phyloP scores from a whole-genome alignment of 2,113 vertebrate genomes.

The Apaloderma vittatum region DNA sequence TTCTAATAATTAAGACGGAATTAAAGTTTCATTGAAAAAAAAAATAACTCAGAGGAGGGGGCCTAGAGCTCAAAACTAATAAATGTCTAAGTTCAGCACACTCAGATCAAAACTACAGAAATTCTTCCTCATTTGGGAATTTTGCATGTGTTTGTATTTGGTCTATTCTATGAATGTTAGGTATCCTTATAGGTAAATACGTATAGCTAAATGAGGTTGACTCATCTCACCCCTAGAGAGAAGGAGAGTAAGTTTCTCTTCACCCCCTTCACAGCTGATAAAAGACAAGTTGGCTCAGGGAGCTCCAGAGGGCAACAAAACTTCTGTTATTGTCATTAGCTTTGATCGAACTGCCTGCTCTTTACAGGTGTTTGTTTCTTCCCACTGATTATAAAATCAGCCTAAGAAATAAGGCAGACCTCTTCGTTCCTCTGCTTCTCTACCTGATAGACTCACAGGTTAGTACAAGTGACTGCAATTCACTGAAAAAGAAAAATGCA shows the following conservation, averaged over 20 bases:
- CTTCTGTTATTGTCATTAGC: not conserved
- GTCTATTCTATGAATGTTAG: not conserved
- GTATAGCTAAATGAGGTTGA: not conserved
- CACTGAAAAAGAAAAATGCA: not conserved
- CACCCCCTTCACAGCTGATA: not conserved
- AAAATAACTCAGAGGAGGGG: not conserved
- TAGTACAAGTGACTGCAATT: not conserved
- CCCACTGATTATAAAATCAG: not conserved
- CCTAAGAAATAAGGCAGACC: not conserved
- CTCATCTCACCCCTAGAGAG: not conserved
- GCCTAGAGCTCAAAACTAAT: not conserved
- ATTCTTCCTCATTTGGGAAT: not conserved
- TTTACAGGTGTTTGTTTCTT: not conserved
- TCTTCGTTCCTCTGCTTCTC: not conserved
- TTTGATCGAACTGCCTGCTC: not conserved
- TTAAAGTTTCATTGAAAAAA: not conserved
- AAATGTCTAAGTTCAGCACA: not conserved
- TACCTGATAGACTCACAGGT: not conserved
- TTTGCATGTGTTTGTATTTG: not conserved
- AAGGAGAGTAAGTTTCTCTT: not conserved
- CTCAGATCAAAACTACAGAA: not conserved
- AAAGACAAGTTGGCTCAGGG: not conserved
- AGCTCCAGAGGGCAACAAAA: not conserved
- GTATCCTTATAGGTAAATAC: not conserved
- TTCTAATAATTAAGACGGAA: not conserved